Base-by-base conservation (phyloP, 1,140 invertebrate genomes). In the Streblospio benedicti region DNA sequence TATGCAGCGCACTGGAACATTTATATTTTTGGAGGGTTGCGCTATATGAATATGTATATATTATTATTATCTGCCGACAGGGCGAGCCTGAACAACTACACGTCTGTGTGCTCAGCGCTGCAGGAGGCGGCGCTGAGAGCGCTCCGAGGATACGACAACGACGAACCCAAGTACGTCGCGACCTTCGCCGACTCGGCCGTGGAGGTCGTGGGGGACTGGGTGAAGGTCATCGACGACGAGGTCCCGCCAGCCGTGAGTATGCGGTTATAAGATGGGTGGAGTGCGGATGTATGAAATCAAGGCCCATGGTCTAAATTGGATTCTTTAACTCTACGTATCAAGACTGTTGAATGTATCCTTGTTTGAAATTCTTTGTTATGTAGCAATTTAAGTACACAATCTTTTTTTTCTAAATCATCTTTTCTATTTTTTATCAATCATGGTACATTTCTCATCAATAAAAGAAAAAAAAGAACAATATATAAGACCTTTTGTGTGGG, bases 141-240 rank as follows among this genome's bases (percentile, higher is more conserved):
- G 2, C 45, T 71, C 30, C 60, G 31, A 2, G 60, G 60, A 2
- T 65, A 67, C 55, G 61, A 60, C 2, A 18, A n/a, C 1, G 61
- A 66, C 50, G 53, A 27, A 1, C 62, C 64, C n/a, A 28, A 9
- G 16, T 81, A 79, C 67, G 73, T 85, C 23, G 82, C 83, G 2
- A 80, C 80, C 54, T 81, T 80, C 67, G 85, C 85, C 27, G 84
- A 85, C 69, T 74, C 83, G 5, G 70, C 77, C 23, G 68, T 69
- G 25, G 67, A 70, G 27, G 69, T 74, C 58, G 67, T 68, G 1
- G 72, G 76, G 2, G 81, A 83, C 63, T 86, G 85, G 85, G 68
- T 78, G 16, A 77, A 80, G 63, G 76, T 84, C 57, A 51, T 68
- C 27, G 38, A 63, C 31, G 4, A 43, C 5, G 27, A 55, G 16